Percentiles rank a stretch among this genome's conserved stretches.
These are phyloP conservation scores for Neocrepidodera transversa DNA, from an alignment of 2,888 invertebrate genomes.

Conservation along the genomic window DNA sequence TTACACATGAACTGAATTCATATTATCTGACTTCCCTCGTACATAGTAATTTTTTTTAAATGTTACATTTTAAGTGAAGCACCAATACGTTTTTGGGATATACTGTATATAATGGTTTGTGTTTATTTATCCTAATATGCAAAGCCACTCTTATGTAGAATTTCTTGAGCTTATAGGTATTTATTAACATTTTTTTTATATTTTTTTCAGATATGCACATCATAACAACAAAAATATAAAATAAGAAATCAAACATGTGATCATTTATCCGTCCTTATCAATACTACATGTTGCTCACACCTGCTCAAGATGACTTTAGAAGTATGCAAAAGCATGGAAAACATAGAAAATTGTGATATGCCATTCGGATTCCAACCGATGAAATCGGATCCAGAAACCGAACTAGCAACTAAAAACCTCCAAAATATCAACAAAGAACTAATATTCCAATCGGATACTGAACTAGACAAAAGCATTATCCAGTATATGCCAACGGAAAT, in stretches of 20 bases:
- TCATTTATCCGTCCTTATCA: slow-evolving; percentile 32
- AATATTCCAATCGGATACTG: slow-evolving; percentile 18
- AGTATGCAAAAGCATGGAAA: slow-evolving; percentile 42
- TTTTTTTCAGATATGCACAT: slow-evolving; percentile 16
- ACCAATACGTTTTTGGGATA: too few relatives aligned
- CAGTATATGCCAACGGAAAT: slow-evolving; percentile 48
- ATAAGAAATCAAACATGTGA: slow-evolving; percentile 34
- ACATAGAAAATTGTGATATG: slow-evolving; percentile 38
- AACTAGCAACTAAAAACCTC: slow-evolving; percentile 45
- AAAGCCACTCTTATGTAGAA: too few relatives aligned
- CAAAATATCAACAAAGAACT: slow-evolving; percentile 44
- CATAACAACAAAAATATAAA: background rate
- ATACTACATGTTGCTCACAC: slow-evolving; percentile 35
- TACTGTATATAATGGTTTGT: too few relatives aligned
- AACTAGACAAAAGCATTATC: slow-evolving; percentile 23
- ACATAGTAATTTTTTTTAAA: too few relatives aligned
- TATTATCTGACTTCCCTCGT: too few relatives aligned
- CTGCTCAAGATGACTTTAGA: slow-evolving; percentile 46
- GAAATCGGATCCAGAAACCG: slow-evolving; percentile 42
- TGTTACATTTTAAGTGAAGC: too few relatives aligned
- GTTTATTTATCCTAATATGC: too few relatives aligned
- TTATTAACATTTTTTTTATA: background rate
- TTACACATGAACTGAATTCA: too few relatives aligned
- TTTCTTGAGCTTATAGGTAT: too few relatives aligned
- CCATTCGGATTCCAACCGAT: slow-evolving; percentile 32